These are phyloP conservation scores for Automeris io DNA, from an alignment of 2,888 invertebrate species.

Conservation along the genomic window DNA sequence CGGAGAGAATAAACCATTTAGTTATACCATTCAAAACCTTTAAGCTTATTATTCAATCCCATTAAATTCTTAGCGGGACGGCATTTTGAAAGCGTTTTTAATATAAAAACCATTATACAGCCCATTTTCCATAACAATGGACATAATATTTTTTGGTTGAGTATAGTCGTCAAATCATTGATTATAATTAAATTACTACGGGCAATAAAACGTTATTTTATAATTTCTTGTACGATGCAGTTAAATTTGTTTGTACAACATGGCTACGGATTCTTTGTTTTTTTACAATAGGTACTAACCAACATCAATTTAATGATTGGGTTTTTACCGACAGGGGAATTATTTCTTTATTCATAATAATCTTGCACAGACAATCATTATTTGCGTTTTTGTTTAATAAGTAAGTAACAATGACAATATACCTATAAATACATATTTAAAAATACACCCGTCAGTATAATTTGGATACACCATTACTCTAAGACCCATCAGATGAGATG, in stretches of 20 bases:
- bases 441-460: too few relatives aligned
- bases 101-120: conserved; percentile 64
- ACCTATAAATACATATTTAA: too few relatives aligned
- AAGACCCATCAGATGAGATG: too few relatives aligned
- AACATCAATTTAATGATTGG: too few relatives aligned
- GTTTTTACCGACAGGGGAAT: too few relatives aligned
- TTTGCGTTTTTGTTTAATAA: too few relatives aligned
- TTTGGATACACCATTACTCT: too few relatives aligned
- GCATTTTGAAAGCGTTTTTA: conserved; percentile 57
- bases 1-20: conserved; percentile 63
- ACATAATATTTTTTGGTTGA: conserved; percentile 54
- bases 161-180: conserved; percentile 47
- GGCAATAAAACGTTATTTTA: conserved; percentile 38
- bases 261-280: neutral
- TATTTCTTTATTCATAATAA: too few relatives aligned
- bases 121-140: conserved; percentile 67
- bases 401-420: too few relatives aligned
- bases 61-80: conserved; percentile 65
- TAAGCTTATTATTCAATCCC: conserved; percentile 69
- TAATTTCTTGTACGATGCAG: conserved; percentile 12
- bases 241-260: neutral
- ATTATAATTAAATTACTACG: conserved; percentile 59
- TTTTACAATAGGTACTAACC: too few relatives aligned
- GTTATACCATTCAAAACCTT: conserved; percentile 66
- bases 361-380: too few relatives aligned